Percentiles rank a stretch among this genome's conserved stretches.
Conservation (phyloP, 2,113 vertebrate genomes). For the Uria lomvia region DNA sequence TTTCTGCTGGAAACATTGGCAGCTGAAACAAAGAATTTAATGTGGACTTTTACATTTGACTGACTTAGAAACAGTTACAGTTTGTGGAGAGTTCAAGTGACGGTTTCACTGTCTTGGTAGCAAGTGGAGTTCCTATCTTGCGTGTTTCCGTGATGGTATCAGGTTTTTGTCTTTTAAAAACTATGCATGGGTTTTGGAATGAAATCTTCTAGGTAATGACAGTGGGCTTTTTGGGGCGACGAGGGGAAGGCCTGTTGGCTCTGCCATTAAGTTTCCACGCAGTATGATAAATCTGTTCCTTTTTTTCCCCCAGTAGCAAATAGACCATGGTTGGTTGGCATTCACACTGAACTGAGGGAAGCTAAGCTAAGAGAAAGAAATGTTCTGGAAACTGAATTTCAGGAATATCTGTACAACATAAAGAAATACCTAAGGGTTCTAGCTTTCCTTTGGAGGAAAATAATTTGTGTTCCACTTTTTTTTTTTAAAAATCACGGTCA, state of each 20-base stretch:
- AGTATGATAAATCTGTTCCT: background rate
- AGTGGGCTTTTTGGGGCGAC: background rate
- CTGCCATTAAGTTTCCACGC: background rate
- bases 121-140: background rate
- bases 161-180: background rate
- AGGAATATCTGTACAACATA: background rate
- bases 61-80: background rate
- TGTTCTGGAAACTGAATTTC: background rate
- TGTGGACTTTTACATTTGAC: background rate
- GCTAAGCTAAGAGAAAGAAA: background rate
- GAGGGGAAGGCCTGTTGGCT: background rate
- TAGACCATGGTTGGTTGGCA: background rate
- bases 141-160: background rate
- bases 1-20: background rate
- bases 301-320: background rate
- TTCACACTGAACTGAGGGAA: background rate
- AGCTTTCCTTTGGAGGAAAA: background rate
- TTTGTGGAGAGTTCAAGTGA: background rate
- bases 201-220: background rate
- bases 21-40: background rate
- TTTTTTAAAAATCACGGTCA: background rate
- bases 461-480: background rate
- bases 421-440: background rate
- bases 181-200: background rate
- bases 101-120: background rate